phyloP scores from a whole-genome alignment of 2,797 vertebrate species.

The Moxostoma hubbsi region DNA sequence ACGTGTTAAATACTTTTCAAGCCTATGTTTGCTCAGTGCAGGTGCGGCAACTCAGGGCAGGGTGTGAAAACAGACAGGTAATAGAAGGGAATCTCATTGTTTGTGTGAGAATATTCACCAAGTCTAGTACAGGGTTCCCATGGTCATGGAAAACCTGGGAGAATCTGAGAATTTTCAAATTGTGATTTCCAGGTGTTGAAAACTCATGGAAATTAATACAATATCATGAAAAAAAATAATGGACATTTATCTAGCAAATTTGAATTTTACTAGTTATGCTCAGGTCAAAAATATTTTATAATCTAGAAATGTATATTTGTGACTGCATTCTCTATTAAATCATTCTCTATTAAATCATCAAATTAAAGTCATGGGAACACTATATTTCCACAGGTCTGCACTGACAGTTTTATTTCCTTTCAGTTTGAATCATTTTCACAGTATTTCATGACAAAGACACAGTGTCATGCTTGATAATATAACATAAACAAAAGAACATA shows the following conservation, averaged over 20 bases:
- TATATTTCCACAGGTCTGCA: conserved; percentile 5
- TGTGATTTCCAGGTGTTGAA: too few relatives aligned
- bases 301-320: too few relatives aligned
- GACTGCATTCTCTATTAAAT: too few relatives aligned
- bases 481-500: conserved; percentile 44
- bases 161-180: too few relatives aligned
- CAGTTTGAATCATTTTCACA: background rate
- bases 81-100: conserved; percentile 2
- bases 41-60: conserved; percentile 2
- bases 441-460: conserved; percentile 26
- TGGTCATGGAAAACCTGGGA: too few relatives aligned
- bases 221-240: too few relatives aligned
- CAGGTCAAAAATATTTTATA: too few relatives aligned
- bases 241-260: too few relatives aligned
- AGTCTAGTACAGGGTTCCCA: too few relatives aligned
- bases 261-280: too few relatives aligned
- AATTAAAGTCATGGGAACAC: background rate
- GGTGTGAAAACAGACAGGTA: conserved; percentile 32
- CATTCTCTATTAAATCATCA: too few relatives aligned
- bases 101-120: conserved; percentile 13
- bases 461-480: conserved; percentile 33
- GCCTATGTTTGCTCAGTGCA: conserved; percentile 7
- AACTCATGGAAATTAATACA: too few relatives aligned
- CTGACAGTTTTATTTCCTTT: conserved; percentile 7
- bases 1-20: conserved; percentile 5